Percentiles rank a stretch among this genome's conserved stretches.
phyloP scores from a whole-genome alignment of 2,797 vertebrate genomes.

The Lates japonicus region DNA sequence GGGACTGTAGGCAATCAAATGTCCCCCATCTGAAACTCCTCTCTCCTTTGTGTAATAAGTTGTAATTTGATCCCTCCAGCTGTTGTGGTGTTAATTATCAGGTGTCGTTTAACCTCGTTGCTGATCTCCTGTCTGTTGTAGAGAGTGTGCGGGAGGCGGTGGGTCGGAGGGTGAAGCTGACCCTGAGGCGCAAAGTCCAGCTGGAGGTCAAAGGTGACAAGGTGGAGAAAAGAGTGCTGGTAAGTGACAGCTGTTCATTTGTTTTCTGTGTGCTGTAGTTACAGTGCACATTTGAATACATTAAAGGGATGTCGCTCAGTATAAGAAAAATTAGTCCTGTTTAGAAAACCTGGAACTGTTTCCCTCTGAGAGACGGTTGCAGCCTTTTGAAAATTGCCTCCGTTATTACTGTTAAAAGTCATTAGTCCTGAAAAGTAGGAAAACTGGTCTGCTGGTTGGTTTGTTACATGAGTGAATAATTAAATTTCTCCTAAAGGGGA shows the following conservation, averaged over 20 bases:
- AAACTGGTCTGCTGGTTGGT: not conserved
- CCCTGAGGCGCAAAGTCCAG: conserved; percentile 91
- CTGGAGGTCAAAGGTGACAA: conserved; percentile 95
- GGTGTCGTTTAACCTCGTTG: conserved; percentile 5
- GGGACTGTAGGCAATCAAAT: not conserved
- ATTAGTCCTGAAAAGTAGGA: not conserved
- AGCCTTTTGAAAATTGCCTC: too few species aligned
- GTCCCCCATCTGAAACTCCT: not conserved
- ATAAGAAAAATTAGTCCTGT: too few species aligned
- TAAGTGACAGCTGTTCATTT: conserved; percentile 79
- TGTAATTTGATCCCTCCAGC: conserved; percentile 5
- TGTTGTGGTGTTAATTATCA: not conserved
- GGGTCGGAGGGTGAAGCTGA: conserved; percentile 91
- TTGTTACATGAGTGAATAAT: not conserved
- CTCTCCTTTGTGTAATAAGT: not conserved
- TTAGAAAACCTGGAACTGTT: too few species aligned
- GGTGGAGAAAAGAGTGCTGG: conserved; percentile 93
- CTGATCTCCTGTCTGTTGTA: conserved; percentile 64
- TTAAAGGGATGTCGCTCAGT: too few species aligned
- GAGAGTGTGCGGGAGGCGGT: conserved; percentile 95
- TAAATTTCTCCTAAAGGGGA: not conserved
- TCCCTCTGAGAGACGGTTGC: too few species aligned
- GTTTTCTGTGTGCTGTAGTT: too few species aligned
- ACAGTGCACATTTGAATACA: not conserved
- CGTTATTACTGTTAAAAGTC: too few species aligned